Base-by-base conservation (phyloP, 2,888 invertebrate genomes). In the Heliconius ismenius region DNA sequence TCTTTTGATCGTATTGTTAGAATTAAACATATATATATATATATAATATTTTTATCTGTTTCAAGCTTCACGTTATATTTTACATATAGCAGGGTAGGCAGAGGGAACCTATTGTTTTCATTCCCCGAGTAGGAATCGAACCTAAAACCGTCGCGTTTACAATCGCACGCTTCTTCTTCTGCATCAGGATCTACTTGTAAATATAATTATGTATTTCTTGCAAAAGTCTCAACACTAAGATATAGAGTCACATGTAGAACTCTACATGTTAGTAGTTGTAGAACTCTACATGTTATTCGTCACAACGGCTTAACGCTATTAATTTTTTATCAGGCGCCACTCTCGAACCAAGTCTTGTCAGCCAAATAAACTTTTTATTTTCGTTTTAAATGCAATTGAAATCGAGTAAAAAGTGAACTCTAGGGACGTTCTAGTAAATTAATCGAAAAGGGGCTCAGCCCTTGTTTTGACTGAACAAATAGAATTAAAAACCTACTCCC, bases 381-480 rank as follows among this genome's bases (percentile, higher is more conserved):
- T 84, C 84, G 83, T 86, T 89, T 86, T 84, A 81, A 81, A 80
- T 83, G 77, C 83, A 86, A 86, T 85, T 83, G 83, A 87, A 87
- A 87, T 86, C 83, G 83, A 86, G 83, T 85, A 87, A 88, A 90
- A 89, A 87, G 83, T 81, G 79, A 81, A 81, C 86, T 85, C 81
- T 81, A 81, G 85, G 87, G 82, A 83, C 83, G 80, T 81, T 80
- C 85, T 83, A 85, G 85, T 88, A 87, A 89, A 91, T 90, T 90
- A 91, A 91, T 90, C 89, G 90, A 88, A 91, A 87, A 89, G 90
- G 91, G 88, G 81, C 76, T 83, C 81, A 82, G 86, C 90, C 91
- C 90, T 90, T 90, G 91, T 91, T 91, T 91, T 89, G 89, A 87
- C 87, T 88, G 90, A 83, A 86, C 90, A 92, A 92, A 92, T 89